These are phyloP conservation scores for Arvicanthis niloticus DNA, from an alignment of 2,113 vertebrate species.

Conservation along the genomic window DNA sequence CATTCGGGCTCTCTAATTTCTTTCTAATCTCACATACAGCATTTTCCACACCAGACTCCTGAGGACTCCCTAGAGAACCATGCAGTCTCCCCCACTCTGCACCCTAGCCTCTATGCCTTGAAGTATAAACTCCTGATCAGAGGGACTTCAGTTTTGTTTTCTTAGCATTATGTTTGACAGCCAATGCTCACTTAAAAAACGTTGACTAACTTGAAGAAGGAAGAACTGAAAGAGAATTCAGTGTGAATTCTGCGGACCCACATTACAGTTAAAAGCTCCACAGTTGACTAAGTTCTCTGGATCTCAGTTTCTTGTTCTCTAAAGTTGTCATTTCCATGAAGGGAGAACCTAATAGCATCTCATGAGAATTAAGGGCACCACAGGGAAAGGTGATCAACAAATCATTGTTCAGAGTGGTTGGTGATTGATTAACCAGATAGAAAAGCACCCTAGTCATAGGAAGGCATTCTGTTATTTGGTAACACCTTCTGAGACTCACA, in stretches of 20 bases:
- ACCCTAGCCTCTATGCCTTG: background rate
- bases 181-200: slow-evolving; percentile 37
- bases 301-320: slow-evolving; percentile 81
- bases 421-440: background rate
- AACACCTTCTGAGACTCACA: background rate
- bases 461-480: slow-evolving; percentile 31
- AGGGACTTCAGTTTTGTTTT: slow-evolving; percentile 18
- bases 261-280: slow-evolving; percentile 67
- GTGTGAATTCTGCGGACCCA: slow-evolving; percentile 53
- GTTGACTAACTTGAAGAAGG: background rate
- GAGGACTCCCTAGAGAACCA: background rate
- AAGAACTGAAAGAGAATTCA: slow-evolving; percentile 73
- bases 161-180: background rate
- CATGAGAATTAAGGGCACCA: slow-evolving; percentile 1
- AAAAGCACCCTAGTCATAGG: background rate
- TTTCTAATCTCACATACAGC: background rate
- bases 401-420: slow-evolving; percentile 11
- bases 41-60: background rate
- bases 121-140: background rate
- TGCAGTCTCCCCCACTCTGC: background rate
- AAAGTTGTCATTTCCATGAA: slow-evolving; percentile 68
- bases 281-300: slow-evolving; percentile 68
- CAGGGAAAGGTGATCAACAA: slow-evolving; percentile 36
- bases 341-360: background rate
- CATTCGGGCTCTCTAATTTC: background rate